These are phyloP conservation scores for Cinara cedri DNA, from an alignment of 2,888 invertebrate genomes.

Conservation along the genomic window DNA sequence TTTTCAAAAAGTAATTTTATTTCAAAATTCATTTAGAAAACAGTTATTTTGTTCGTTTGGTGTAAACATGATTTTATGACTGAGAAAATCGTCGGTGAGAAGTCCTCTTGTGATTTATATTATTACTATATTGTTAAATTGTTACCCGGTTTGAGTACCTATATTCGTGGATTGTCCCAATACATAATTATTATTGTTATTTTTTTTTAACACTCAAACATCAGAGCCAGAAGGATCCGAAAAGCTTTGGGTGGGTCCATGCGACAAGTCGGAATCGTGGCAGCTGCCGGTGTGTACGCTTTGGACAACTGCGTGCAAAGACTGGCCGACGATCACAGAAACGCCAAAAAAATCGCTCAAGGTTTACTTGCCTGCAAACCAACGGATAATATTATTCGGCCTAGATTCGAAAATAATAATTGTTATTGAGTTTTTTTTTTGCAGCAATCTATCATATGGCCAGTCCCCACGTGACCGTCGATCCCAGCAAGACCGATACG, in stretches of 20 bases:
- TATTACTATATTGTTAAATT: no score
- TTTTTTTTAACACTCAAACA: no score
- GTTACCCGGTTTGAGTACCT: no score
- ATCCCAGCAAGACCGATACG: conserved; percentile 70
- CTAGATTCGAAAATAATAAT: background rate
- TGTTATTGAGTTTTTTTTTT: background rate
- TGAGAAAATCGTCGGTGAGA: no score
- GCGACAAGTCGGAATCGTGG: conserved; percentile 90
- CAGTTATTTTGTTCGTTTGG: no score
- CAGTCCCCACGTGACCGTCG: conserved; percentile 70
- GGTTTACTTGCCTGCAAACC: conserved; percentile 65
- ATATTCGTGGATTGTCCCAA: no score
- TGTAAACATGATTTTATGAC: no score
- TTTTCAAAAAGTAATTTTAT: no score
- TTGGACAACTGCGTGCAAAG: conserved; percentile 78
- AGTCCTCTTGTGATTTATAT: no score
- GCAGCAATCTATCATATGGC: conserved; percentile 64
- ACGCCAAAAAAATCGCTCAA: conserved; percentile 72
- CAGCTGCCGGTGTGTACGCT: conserved; percentile 86
- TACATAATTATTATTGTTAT: no score
- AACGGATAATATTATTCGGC: background rate
- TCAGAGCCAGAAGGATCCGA: conserved; percentile 78
- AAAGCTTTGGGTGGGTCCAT: conserved; percentile 93
- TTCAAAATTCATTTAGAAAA: no score
- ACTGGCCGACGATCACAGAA: conserved; percentile 77